Percentiles rank a stretch among this genome's conserved stretches.
Evolutionary conservation across 2,113 vertebrate species (phyloP).

Genomic region (Menidia beryllina): DNA sequence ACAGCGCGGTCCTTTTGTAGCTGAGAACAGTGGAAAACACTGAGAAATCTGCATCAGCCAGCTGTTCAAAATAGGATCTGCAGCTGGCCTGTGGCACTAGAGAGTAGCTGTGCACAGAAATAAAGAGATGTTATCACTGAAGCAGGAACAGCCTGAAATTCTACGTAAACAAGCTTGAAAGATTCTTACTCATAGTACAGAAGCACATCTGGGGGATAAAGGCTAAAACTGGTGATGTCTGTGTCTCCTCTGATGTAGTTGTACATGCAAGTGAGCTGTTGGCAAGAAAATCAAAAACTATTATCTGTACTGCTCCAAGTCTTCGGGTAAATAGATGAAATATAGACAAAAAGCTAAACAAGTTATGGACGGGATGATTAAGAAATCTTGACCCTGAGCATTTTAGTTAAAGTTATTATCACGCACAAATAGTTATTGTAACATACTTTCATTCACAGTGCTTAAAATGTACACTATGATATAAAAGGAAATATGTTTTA

Average conservation of each 20-base stretch:
- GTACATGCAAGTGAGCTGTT: conserved; percentile 83
- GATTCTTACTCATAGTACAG: conserved; percentile 80
- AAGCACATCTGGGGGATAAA: conserved; percentile 75
- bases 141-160: not conserved
- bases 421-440: no score
- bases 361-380: no score
- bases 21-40: conserved; percentile 71
- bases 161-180: not conserved
- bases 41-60: conserved; percentile 72
- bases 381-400: no score
- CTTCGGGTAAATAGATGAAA: not conserved
- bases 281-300: not conserved
- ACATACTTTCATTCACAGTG: no score
- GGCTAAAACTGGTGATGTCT: conserved; percentile 41
- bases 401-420: no score
- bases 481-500: no score
- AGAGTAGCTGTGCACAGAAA: conserved; percentile 63
- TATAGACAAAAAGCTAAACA: no score
- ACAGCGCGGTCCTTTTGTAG: conserved; percentile 57
- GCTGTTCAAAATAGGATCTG: conserved; percentile 73
- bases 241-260: conserved; percentile 58
- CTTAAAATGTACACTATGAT: no score
- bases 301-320: no score
- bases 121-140: no score
- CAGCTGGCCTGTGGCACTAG: conserved; percentile 64